These are phyloP conservation scores for Takifugu flavidus DNA, from an alignment of 2,113 vertebrate species.

Conservation along the genomic window DNA sequence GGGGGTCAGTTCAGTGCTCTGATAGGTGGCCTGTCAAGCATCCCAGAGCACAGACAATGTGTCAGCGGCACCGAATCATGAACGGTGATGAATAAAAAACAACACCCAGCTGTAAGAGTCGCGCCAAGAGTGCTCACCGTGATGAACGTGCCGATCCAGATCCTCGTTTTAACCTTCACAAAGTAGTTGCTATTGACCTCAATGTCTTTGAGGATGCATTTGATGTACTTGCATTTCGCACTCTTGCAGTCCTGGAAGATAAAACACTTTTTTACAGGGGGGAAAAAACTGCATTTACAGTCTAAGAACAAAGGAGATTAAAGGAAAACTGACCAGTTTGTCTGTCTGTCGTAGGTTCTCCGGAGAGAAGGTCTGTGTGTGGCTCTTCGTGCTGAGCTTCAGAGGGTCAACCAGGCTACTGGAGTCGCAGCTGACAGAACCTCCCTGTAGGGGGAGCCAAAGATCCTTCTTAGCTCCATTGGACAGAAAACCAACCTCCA, in stretches of 20 bases:
- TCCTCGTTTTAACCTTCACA: constrained; percentile 83
- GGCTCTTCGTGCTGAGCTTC: constrained; percentile 69
- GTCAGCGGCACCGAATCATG: neutral
- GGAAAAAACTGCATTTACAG: neutral
- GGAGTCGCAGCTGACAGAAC: constrained; percentile 77
- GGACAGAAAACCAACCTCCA: no score
- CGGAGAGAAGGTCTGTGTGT: constrained; percentile 72
- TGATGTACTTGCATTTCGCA: constrained; percentile 74
- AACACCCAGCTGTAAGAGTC: neutral
- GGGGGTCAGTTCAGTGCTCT: constrained; percentile 76
- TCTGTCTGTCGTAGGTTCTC: constrained; percentile 77
- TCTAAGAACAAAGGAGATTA: neutral
- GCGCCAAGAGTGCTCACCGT: constrained; percentile 71
- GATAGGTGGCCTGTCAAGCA: constrained; percentile 77
- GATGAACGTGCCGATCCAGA: constrained; percentile 87
- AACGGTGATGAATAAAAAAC: neutral
- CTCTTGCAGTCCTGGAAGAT: constrained; percentile 80
- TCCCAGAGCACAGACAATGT: neutral
- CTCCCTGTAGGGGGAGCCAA: constrained; percentile 63
- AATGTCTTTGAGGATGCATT: constrained; percentile 81
- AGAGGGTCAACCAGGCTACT: constrained; percentile 72
- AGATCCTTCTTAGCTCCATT: no score
- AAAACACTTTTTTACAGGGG: neutral
- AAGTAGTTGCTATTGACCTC: constrained; percentile 75
- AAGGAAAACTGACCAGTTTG: constrained; percentile 69